Evolutionary conservation across 2,888 invertebrate species (phyloP).

Genomic region (Meandrusa payeni): DNA sequence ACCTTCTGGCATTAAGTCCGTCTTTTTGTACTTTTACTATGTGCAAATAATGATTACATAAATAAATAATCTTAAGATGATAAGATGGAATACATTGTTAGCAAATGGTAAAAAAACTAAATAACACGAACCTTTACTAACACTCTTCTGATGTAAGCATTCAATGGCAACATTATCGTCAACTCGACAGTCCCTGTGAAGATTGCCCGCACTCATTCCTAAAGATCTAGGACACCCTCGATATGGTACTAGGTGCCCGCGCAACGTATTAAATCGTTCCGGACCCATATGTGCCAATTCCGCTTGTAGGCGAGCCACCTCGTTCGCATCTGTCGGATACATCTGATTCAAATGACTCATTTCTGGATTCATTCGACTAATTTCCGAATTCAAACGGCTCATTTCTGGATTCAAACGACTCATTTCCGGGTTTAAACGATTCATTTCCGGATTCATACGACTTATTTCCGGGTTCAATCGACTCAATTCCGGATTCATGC

Average conservation of each 20-base stretch:
- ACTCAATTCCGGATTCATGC: conserved; percentile 35
- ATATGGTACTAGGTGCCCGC: conserved; percentile 70
- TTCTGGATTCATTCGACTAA: conserved; percentile 43
- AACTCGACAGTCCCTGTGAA: conserved; percentile 59
- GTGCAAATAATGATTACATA: too few relatives aligned
- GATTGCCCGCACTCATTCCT: conserved; percentile 61
- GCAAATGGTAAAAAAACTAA: conserved; percentile 1
- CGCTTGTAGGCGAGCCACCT: conserved; percentile 42
- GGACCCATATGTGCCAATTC: conserved; percentile 52
- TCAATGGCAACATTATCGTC: conserved; percentile 56
- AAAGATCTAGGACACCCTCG: conserved; percentile 54
- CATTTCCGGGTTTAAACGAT: conserved; percentile 39
- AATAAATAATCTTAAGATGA: too few relatives aligned
- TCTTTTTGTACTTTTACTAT: too few relatives aligned
- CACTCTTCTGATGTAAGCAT: conserved; percentile 64
- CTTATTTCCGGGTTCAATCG: conserved; percentile 41
- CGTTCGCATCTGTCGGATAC: conserved; percentile 42
- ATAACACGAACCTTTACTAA: conserved; percentile 55
- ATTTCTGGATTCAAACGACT: conserved; percentile 38
- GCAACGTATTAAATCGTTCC: conserved; percentile 60
- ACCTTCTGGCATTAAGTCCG: too few relatives aligned
- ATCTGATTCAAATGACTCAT: conserved; percentile 40
- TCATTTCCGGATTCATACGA: conserved; percentile 37
- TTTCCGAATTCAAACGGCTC: conserved; percentile 40
- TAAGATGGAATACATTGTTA: conserved; percentile 31